Percentiles rank a stretch among this genome's conserved stretches.
Evolutionary conservation across 2,113 vertebrate species (phyloP).

Genomic region (Phrynosoma platyrhinos): DNA sequence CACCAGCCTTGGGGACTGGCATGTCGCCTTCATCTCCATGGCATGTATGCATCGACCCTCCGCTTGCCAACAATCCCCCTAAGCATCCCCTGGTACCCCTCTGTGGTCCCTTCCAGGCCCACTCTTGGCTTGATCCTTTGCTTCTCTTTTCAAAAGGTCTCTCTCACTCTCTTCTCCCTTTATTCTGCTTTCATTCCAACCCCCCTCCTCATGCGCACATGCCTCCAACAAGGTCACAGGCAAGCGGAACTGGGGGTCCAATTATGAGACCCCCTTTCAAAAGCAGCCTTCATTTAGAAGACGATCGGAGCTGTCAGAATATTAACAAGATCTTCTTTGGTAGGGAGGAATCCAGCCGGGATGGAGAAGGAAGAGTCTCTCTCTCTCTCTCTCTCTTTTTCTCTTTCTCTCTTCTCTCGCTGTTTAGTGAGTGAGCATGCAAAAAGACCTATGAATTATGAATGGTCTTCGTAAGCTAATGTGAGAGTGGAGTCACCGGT

Average conservation of each 20-base stretch:
- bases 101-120: constrained; percentile 57
- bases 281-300: constrained; percentile 38
- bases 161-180: constrained; percentile 13
- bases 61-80: constrained; percentile 59
- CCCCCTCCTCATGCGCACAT: not conserved
- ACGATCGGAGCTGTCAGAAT: constrained; percentile 55
- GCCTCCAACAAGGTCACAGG: constrained; percentile 62
- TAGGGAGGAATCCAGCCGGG: constrained; percentile 31
- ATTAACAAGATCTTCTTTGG: constrained; percentile 56
- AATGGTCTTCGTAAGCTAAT: constrained; percentile 37
- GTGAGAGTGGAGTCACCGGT: constrained; percentile 2
- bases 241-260: constrained; percentile 24
- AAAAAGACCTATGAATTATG: constrained; percentile 42
- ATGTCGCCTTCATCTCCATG: constrained; percentile 66
- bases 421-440: not conserved
- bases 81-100: constrained; percentile 16
- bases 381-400: not conserved
- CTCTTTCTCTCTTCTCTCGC: not conserved
- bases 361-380: not conserved
- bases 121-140: constrained; percentile 45
- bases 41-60: constrained; percentile 43
- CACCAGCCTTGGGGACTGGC: constrained; percentile 64
- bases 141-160: constrained; percentile 55
- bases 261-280: constrained; percentile 65
- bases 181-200: not conserved